Base-by-base conservation (phyloP, 2,888 invertebrate species). In the Andrena chrysosceles region DNA sequence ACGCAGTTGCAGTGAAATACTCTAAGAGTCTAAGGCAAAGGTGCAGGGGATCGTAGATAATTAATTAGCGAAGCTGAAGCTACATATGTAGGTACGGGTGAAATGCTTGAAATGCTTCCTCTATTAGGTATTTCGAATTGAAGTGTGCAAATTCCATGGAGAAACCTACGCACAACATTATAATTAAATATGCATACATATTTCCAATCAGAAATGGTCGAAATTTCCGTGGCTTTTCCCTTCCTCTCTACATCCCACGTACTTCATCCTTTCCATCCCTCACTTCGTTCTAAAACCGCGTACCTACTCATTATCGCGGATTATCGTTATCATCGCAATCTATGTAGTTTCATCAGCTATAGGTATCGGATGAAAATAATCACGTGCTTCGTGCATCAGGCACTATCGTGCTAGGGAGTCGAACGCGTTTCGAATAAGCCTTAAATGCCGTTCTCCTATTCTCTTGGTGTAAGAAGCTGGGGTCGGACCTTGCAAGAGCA, bases 401-500 rank as follows among this genome's bases (percentile, higher is more conserved):
- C 35, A n/a, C 20, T 8, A 5, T 13, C 20, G 20, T 2, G 35
- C 6, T 5, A 71, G 75, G 67, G 69, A 69, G 59, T 48, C 42
- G 2, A 10, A n/a, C 8, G 6, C 29, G 26, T 42, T n/a, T 35
- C 56, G 16, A 48, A 67, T 31, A 48, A 7, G 13, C 31, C 59
- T 77, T 42, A 26, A 74, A 70, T 16, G 54, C 13, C 35, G 6
- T 33, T n/a, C 64, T 63, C n/a, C 16, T 62, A 4, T 10, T 26
- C 33, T 49, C 48, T 69, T 49, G 48, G 49, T 33, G 20, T 52
- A 73, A 60, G 79, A 69, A 62, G 49, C 35, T 48, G 63, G 29
- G 52, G 16, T 23, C 23, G 29, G 48, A 71, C 13, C 70, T 62
- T 35, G 72, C 42, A 70, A 63, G 73, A 66, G 81, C 81, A 42